phyloP scores from a whole-genome alignment of 2,888 invertebrate genomes.

The Lacanobia wlatinum region DNA sequence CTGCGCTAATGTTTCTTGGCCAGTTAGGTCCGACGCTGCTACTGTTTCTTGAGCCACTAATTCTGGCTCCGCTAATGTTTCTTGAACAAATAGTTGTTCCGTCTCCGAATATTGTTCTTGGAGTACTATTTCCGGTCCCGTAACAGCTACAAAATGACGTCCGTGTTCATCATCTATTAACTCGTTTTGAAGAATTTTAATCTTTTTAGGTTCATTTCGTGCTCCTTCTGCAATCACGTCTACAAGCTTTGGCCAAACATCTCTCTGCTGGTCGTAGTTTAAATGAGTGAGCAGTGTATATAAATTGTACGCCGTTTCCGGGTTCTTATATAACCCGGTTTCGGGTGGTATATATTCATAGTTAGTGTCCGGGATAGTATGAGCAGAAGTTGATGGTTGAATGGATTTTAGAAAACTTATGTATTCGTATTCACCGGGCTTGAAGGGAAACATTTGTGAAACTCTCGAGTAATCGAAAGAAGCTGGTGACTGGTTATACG shows the following conservation, averaged over 20 bases:
- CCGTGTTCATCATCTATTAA: neutral
- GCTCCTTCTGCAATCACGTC: neutral
- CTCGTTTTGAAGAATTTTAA: constrained; percentile 8
- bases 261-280: neutral
- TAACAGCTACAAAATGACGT: neutral
- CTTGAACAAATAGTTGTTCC: neutral
- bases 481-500: too few species aligned
- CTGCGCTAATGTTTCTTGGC: neutral
- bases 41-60: neutral
- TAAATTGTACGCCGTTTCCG: neutral
- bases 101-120: neutral
- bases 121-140: neutral
- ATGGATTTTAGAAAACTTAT: too few species aligned
- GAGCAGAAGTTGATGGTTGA: neutral
- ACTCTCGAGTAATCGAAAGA: too few species aligned
- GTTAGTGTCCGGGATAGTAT: neutral
- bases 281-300: neutral
- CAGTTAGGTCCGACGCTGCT: neutral
- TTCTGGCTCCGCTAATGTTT: neutral
- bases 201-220: neutral
- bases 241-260: neutral
- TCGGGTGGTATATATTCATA: neutral
- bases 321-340: neutral
- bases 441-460: too few species aligned
- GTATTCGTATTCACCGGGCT: too few species aligned